Base-by-base conservation (phyloP, 2,113 vertebrate species). In the Carassius gibelio region DNA sequence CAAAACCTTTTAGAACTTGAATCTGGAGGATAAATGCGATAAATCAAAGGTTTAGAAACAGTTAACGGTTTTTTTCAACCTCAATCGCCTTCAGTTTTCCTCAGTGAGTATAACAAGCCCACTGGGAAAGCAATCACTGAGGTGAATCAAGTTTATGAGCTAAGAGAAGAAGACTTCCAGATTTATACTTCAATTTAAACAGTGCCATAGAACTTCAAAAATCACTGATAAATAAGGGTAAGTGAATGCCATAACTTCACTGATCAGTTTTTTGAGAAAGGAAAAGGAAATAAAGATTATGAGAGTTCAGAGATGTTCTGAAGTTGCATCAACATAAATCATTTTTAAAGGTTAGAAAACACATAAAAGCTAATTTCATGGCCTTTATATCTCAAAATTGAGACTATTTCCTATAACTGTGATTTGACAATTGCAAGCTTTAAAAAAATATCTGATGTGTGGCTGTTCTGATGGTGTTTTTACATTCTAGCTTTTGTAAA, bases 91-190 rank as follows among this genome's bases (percentile, higher is more conserved):
- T 34, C 19, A 15, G 50, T 23, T 62, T 82, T 72, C 45, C 26
- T 66, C n/a, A 23, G 34, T 21, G 42, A 21, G 4, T 21, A 52
- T 42, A 85, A 71, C 61, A n/a, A 21, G 66, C 23, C 75, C 50
- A 3, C 66, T n/a, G 75, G 21, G 83, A 78, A 71, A 48, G 42
- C 71, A 74, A 87, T 82, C 52, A 45, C 34, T 14, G 68, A 21
- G 38, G 11, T 61, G 68, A 75, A 77, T 26, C 23, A 36, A 48
- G 66, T 82, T 80, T 42, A 52, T 66, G 4, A 75, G 45, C 23
- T 23, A 34, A 61, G 36, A 62, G 26, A 66, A 64, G 79, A 84
- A 45, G 14, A 30, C 69, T 15, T 38, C 66, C 10, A 64, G 23
- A 34, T 55, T 68, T 68, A 68, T 4, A 34, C 30, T 71, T 69